These are phyloP conservation scores for Leptarthrus brevirostris DNA, from an alignment of 2,888 invertebrate species.

Conservation along the genomic window DNA sequence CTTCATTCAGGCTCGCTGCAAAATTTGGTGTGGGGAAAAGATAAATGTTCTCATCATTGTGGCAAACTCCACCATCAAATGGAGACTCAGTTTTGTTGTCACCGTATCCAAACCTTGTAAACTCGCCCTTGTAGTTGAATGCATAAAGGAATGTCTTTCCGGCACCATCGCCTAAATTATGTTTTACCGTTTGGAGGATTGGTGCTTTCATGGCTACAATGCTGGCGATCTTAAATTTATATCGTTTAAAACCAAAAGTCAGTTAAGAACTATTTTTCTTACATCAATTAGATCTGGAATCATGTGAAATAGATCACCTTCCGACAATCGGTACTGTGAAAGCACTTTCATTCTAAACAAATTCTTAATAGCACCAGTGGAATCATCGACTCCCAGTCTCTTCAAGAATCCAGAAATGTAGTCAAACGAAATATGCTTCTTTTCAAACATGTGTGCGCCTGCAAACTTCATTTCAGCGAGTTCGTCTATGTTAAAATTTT, in stretches of 20 bases:
- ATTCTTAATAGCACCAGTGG: constrained; percentile 19
- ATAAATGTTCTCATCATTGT: constrained; percentile 72
- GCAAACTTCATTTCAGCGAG: constrained; percentile 42
- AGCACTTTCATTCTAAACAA: constrained; percentile 2
- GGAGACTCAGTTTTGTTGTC: constrained; percentile 66
- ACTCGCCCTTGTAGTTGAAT: constrained; percentile 49
- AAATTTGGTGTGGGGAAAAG: constrained; percentile 68
- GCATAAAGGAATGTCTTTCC: constrained; percentile 46
- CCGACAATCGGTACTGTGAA: background rate
- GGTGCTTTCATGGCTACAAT: constrained; percentile 49
- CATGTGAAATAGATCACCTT: constrained; percentile 45
- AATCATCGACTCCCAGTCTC: constrained; percentile 47
- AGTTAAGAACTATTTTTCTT: background rate
- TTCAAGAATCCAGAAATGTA: constrained; percentile 44
- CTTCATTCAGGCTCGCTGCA: constrained; percentile 62
- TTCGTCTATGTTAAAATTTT: constrained; percentile 48
- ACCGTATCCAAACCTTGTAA: constrained; percentile 56
- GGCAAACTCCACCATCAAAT: constrained; percentile 69
- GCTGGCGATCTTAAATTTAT: constrained; percentile 47
- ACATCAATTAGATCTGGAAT: constrained; percentile 51
- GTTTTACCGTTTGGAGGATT: constrained; percentile 13
- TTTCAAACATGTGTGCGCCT: constrained; percentile 17
- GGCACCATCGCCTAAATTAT: constrained; percentile 13
- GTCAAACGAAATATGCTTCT: constrained; percentile 42
- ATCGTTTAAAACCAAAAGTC: background rate